Conservation (phyloP, 2,888 invertebrate species). For the Buathra laborator region DNA sequence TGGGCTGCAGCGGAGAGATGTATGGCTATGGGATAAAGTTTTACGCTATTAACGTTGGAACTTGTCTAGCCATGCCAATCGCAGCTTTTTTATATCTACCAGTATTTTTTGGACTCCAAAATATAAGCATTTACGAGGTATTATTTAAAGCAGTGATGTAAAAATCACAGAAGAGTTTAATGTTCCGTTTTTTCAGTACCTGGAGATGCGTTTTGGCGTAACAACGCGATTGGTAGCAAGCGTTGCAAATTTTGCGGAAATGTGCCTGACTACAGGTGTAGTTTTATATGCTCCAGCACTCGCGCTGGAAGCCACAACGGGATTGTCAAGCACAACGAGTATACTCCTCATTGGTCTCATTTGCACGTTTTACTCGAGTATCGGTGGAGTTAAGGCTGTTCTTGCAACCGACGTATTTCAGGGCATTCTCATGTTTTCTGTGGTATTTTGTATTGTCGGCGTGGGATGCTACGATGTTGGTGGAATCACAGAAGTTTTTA, state of each 20-base stretch:
- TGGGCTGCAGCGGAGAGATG: slow-evolving; percentile 95
- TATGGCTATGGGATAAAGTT: slow-evolving; percentile 94
- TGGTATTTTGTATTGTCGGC: slow-evolving; percentile 91
- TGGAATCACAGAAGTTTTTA: slow-evolving; percentile 90
- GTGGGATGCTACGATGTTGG: slow-evolving; percentile 89
- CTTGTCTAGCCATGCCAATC: slow-evolving; percentile 92
- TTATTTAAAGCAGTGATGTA: too few species aligned
- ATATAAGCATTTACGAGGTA: slow-evolving; percentile 95
- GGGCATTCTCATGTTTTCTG: slow-evolving; percentile 93
- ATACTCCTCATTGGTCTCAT: slow-evolving; percentile 87
- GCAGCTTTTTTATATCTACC: slow-evolving; percentile 92
- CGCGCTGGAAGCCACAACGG: slow-evolving; percentile 87
- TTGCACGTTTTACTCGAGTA: slow-evolving; percentile 94
- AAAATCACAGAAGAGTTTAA: too few species aligned
- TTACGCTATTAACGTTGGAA: slow-evolving; percentile 91
- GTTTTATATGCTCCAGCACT: slow-evolving; percentile 89
- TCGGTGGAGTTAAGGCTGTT: slow-evolving; percentile 97
- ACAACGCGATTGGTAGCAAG: slow-evolving; percentile 86
- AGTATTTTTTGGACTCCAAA: slow-evolving; percentile 91
- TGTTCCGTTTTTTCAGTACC: slow-evolving; percentile 86
- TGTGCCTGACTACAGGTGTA: slow-evolving; percentile 87
- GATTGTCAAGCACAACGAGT: slow-evolving; percentile 84
- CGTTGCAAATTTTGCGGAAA: slow-evolving; percentile 87
- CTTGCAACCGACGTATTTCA: slow-evolving; percentile 94
- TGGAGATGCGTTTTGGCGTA: slow-evolving; percentile 87